Evolutionary conservation across 1,140 invertebrate genomes (phyloP), one percentile per base, ranked within the genome.

Genomic region (Brachionus manjavacas): DNA sequence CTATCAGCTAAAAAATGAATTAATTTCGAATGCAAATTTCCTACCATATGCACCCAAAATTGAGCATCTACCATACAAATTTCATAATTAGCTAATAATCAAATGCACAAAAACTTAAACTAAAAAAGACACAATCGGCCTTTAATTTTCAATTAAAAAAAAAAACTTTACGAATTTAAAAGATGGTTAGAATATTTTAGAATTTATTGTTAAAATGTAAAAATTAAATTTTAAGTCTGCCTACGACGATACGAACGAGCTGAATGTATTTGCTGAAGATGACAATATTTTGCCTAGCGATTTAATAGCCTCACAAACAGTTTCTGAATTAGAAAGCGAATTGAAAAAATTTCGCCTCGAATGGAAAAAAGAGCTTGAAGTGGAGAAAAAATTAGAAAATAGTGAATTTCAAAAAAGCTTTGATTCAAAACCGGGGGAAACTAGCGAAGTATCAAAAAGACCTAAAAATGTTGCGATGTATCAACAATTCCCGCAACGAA

Each of bases 281-380:
- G 78, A 80, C 14, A 81, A 68, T 16, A 64, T 81, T 31, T 20
- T 64, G 11, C 79, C 52, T 41, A 41, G 20, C 23, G 23, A 81
- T 68, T 28, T n/a, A 11, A 81, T 81, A 16, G 79, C 79, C 12
- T 64, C 64, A 12, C 49, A 64, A 41, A 64, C 52, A 35, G 41
- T 64, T 14, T 31, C 31, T 23, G 49, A 81, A 2, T 31, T 81
- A 11, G 79, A 81, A 66, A 14, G 43, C 4, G 79, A 81, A 28
- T 46, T 81, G 25, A 68, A 43, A 23, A 81, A 81, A 60, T 81
- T 81, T 68, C 35, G 79, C 0, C 11, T 64, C 16, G 79, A 81
- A 81, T 81, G 79, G 79, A 81, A 81, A 68, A 60, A 81, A 81
- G 79, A 81, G 20, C 20, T 81, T 7, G 9, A 64, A 64, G 25